phyloP scores from a whole-genome alignment of 2,888 invertebrate genomes.

The Parascotia fuliginaria region DNA sequence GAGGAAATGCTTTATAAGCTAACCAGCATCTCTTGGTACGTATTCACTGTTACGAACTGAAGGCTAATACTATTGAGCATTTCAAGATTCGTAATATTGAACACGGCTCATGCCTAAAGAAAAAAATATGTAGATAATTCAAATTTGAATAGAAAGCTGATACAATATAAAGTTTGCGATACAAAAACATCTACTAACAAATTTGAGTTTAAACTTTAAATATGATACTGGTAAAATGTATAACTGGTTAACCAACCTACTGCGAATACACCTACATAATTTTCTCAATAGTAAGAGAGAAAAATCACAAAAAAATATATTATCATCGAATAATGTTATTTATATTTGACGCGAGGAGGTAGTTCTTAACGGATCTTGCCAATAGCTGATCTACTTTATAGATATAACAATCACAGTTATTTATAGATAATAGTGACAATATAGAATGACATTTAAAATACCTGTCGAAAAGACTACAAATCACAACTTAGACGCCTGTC shows the following conservation, averaged over 20 bases:
- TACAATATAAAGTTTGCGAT: conserved; percentile 8
- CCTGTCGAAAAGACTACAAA: conserved; percentile 77
- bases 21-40: conserved; percentile 26
- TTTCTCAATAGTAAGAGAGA: conserved; percentile 38
- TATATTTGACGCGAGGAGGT: conserved; percentile 62
- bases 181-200: conserved; percentile 14
- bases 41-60: conserved; percentile 14
- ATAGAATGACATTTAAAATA: conserved; percentile 69
- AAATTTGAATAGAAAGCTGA: conserved; percentile 17
- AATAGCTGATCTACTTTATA: conserved; percentile 62
- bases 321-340: conserved; percentile 45
- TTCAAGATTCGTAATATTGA: conserved; percentile 16
- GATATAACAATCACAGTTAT: conserved; percentile 73
- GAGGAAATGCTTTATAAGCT: conserved; percentile 41
- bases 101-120: conserved; percentile 21
- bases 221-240: conserved; percentile 14
- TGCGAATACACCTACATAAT: conserved; percentile 34
- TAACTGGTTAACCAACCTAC: conserved; percentile 26
- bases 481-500: conserved; percentile 77
- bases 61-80: conserved; percentile 11
- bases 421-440: conserved; percentile 61
- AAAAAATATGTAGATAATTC: conserved; percentile 36
- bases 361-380: conserved; percentile 60
- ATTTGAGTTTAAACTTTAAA: conserved; percentile 13
- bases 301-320: conserved; percentile 45